phyloP scores from a whole-genome alignment of 2,888 invertebrate genomes.

The Buathra laborator region DNA sequence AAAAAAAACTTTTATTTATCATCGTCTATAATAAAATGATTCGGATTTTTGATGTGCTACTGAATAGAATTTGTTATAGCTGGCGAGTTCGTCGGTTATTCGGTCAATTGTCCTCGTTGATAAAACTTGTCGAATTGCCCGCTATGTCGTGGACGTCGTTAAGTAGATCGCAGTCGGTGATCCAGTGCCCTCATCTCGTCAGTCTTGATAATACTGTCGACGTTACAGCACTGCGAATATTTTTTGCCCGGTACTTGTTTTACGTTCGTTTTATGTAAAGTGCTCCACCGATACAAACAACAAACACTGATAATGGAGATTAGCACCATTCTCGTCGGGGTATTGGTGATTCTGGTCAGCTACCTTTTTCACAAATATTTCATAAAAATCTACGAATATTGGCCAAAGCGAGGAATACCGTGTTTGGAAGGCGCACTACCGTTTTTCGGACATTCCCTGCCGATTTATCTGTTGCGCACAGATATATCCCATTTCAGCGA shows the following conservation, averaged over 20 bases:
- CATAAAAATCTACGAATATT: constrained; percentile 61
- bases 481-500: constrained; percentile 47
- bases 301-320: neutral
- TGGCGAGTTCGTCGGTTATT: too few species aligned
- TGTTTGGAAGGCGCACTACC: constrained; percentile 61
- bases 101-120: neutral
- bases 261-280: neutral
- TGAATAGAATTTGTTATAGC: too few species aligned
- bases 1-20: too few species aligned
- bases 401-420: constrained; percentile 70
- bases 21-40: too few species aligned
- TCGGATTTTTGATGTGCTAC: too few species aligned
- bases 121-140: neutral
- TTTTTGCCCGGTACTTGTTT: neutral
- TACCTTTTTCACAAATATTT: constrained; percentile 59
- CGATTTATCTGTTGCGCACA: constrained; percentile 38
- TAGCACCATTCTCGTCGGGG: constrained; percentile 6
- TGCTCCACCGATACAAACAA: neutral
- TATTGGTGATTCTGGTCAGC: constrained; percentile 16
- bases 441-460: constrained; percentile 70
- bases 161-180: too few species aligned
- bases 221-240: too few species aligned
- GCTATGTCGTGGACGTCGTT: neutral
- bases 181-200: too few species aligned
- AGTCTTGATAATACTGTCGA: too few species aligned